phyloP scores from a whole-genome alignment of 2,888 invertebrate species.

The Lepetodrilus schrolli region DNA sequence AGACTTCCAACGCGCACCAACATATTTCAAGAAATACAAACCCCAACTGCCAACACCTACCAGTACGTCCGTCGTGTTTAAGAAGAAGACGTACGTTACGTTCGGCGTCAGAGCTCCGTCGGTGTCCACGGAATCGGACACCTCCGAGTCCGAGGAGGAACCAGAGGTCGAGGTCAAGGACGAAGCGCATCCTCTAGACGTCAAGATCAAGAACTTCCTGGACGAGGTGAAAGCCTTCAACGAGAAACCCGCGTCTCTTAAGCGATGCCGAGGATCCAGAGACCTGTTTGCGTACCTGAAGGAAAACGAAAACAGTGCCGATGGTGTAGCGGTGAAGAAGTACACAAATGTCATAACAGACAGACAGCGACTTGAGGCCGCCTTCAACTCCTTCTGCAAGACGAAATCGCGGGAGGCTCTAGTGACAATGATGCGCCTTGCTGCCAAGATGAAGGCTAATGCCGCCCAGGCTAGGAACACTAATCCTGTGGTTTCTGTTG shows the following conservation, averaged over 20 bases:
- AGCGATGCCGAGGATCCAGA: not conserved
- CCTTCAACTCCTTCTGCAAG: conserved; percentile 57
- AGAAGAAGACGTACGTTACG: not conserved
- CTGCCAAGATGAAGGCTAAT: conserved; percentile 54
- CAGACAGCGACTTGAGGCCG: conserved; percentile 45
- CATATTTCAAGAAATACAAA: not conserved
- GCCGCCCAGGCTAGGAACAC: conserved; percentile 49
- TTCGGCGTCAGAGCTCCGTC: not conserved
- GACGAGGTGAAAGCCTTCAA: conserved; percentile 36
- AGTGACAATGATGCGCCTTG: conserved; percentile 51
- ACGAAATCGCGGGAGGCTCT: conserved; percentile 47
- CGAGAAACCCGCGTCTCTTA: not conserved
- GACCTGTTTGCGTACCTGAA: conserved; percentile 2
- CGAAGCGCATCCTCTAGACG: conserved; percentile 29
- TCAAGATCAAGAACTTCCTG: conserved; percentile 36
- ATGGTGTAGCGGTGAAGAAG: conserved; percentile 37
- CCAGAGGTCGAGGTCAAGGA: conserved; percentile 16
- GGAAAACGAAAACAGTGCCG: conserved; percentile 36
- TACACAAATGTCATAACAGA: conserved; percentile 40
- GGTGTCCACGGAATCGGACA: not conserved
- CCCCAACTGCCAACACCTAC: not conserved
- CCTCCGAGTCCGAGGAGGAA: not conserved
- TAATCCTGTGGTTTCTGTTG: too few species aligned
- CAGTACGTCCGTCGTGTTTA: too few species aligned
- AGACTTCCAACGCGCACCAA: not conserved